Evolutionary conservation across 2,888 invertebrate genomes (phyloP), one percentile per base, ranked within the genome.

Genomic region (Dryomyza anilis): DNA sequence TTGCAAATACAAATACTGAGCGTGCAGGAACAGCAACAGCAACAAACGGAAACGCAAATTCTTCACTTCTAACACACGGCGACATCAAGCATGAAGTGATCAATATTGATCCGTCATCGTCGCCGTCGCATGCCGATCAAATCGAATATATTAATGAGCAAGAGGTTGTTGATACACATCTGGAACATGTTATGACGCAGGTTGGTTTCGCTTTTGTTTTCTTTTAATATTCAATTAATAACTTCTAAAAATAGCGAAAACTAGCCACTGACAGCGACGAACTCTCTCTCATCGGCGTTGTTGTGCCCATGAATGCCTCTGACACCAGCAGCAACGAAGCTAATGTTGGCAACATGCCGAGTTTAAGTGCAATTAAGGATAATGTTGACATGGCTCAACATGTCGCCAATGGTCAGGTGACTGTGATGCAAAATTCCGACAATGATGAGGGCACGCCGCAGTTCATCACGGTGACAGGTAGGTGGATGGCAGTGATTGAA

Each of bases 391-490:
- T 79, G 62, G 76, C 77, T 45, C 82, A 81, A 73, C 81, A 81
- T 71, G 76, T 82, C 33, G 80, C 80, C 53, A 77, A 69, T 39
- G 81, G 80, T 0, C 81, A 81, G 63, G 76, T 83, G 60, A 78
- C 83, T 12, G 78, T 83, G 53, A 76, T 83, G 58, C 81, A 81
- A 64, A 66, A 75, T 12, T 69, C 71, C 29, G 78, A 77, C 33
- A 76, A 74, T 57, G 76, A 78, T 46, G 79, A 78, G 16, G 76
- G 74, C 29, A 74, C 76, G 30, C 81, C 81, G 2, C 79, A 77
- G 43, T 83, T 76, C 56, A 83, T 83, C 2, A 82, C 83, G 0
- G 83, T 83, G 19, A 83, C 83, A 48, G 83, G 83, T 83, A 70
- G 76, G 74, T 72, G 3, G 1, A 19, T 27, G 3, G 30, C n/a